Evolutionary conservation across 2,113 vertebrate species (phyloP).

Genomic region (Eptatretus burgeri): DNA sequence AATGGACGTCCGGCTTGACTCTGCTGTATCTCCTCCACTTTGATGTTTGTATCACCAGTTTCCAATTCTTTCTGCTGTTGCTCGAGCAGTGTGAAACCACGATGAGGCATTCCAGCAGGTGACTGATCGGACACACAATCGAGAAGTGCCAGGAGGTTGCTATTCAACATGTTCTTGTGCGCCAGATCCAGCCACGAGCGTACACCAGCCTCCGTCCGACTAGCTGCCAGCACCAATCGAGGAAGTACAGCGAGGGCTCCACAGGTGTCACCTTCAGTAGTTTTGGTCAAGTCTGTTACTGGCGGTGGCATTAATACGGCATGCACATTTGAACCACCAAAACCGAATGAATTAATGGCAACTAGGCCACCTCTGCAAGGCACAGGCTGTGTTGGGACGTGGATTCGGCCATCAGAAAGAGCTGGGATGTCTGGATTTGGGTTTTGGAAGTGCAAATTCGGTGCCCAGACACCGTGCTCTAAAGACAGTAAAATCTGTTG

Average conservation of each 20-base stretch:
- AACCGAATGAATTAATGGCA: conserved; percentile 67
- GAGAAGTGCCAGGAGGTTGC: conserved; percentile 32
- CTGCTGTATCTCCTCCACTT: conserved; percentile 30
- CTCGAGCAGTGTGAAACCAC: conserved; percentile 27
- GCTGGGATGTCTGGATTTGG: conserved; percentile 53
- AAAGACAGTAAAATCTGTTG: conserved; percentile 47
- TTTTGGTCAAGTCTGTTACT: neutral
- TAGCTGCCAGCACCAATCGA: conserved; percentile 32
- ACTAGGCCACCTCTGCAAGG: conserved; percentile 42
- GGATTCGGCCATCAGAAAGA: conserved; percentile 28
- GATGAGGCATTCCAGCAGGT: conserved; percentile 32
- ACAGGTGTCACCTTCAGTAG: conserved; percentile 11
- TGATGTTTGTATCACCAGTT: conserved; percentile 19
- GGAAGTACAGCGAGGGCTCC: conserved; percentile 12
- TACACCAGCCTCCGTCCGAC: conserved; percentile 42
- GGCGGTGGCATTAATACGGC: conserved; percentile 32
- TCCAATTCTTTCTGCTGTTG: conserved; percentile 11
- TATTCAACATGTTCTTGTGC: conserved; percentile 16
- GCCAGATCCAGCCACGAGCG: conserved; percentile 25
- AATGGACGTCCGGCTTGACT: conserved; percentile 24
- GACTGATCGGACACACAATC: conserved; percentile 28
- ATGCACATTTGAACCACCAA: conserved; percentile 73
- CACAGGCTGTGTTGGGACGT: conserved; percentile 32
- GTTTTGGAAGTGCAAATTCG: conserved; percentile 47
- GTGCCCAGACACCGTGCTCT: conserved; percentile 55